Conservation (phyloP, 2,113 vertebrate species). For the Ivindomyrus marchei region DNA sequence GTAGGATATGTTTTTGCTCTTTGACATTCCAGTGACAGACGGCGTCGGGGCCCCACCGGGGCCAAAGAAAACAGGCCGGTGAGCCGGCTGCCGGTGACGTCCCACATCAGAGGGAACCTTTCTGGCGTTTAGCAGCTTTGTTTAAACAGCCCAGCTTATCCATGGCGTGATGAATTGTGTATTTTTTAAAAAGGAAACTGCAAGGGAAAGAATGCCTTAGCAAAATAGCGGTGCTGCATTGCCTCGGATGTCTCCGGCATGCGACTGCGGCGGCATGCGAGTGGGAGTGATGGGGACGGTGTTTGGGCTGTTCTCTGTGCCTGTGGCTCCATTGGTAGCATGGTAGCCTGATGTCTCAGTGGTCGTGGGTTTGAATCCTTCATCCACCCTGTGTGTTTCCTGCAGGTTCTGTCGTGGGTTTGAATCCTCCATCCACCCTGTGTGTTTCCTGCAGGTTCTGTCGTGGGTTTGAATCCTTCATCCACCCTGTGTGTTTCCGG, state of each 20-base stretch:
- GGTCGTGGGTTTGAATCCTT: background rate
- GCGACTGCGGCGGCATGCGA: background rate
- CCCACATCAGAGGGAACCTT: conserved; percentile 26
- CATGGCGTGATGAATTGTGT: conserved; percentile 25
- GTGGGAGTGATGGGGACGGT: background rate
- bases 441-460: too few species aligned
- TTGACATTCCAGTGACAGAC: conserved; percentile 61
- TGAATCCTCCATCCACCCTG: background rate
- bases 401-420: background rate
- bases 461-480: background rate
- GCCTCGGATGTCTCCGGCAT: background rate
- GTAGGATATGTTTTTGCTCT: conserved; percentile 43
- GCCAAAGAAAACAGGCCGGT: conserved; percentile 58
- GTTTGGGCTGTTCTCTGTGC: background rate
- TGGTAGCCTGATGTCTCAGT: background rate
- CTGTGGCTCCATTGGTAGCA: background rate
- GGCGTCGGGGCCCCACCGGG: conserved; percentile 41
- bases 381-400: background rate
- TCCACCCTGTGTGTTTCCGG: background rate
- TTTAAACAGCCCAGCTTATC: conserved; percentile 9
- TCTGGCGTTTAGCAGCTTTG: conserved; percentile 19
- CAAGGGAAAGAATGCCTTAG: background rate
- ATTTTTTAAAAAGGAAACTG: conserved; percentile 17
- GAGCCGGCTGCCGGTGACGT: conserved; percentile 29
- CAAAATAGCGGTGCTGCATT: background rate